Evolutionary conservation across 2,888 invertebrate genomes (phyloP).

Genomic region (Pogonocherus hispidulus): DNA sequence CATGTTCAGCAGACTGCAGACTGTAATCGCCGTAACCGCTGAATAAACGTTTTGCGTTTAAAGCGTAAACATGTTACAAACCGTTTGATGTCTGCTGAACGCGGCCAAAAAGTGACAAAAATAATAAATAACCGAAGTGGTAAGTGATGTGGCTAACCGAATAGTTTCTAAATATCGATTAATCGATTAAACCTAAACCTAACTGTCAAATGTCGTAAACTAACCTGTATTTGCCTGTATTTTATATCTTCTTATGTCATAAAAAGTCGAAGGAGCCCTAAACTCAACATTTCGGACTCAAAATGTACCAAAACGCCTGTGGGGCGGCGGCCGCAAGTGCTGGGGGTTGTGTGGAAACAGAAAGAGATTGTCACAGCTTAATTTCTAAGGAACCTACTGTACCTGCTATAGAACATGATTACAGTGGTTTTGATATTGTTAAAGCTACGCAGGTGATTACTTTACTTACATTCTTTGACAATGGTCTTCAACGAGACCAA

Average conservation of each 20-base stretch:
- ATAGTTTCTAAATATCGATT: no score
- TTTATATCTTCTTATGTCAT: conserved; percentile 22
- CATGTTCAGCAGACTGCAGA: no score
- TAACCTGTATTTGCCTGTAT: conserved; percentile 40
- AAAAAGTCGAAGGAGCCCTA: conserved; percentile 10
- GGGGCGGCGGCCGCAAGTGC: conserved; percentile 77
- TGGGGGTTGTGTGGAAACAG: conserved; percentile 76
- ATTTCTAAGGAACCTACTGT: conserved; percentile 76
- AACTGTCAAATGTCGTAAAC: conserved; percentile 34
- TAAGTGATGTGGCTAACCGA: no score
- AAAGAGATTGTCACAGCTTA: conserved; percentile 75
- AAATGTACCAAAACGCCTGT: conserved; percentile 81
- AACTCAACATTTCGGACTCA: conserved; percentile 28
- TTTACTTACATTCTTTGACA: no score
- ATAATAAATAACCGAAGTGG: no score
- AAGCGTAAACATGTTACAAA: no score
- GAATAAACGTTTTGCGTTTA: no score
- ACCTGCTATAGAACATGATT: conserved; percentile 78
- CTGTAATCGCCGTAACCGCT: no score
- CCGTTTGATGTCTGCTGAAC: no score
- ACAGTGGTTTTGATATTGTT: conserved; percentile 90
- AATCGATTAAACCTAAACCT: no score
- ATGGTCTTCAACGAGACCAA: no score
- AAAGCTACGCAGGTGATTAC: conserved; percentile 88
- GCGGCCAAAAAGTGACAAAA: no score